Evolutionary conservation across 2,888 invertebrate genomes (phyloP), one percentile per base, ranked within the genome.

Genomic region (Apeira syringaria): DNA sequence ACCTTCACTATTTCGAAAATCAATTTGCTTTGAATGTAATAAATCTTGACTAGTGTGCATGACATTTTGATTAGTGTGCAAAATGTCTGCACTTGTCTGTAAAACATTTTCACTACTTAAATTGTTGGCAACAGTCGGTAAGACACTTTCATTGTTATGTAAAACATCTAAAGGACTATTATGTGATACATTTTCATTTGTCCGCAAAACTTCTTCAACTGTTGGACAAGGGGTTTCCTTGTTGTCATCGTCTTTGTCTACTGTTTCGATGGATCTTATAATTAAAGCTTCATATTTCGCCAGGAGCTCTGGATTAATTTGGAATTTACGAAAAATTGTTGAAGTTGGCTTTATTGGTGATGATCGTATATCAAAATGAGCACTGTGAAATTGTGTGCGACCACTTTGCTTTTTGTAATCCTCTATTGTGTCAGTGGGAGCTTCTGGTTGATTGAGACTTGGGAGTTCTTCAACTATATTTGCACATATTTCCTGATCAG

Each of bases 281-380:
- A 77, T 68, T 66, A 79, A 79, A 26, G 73, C 75, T 46, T 85
- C 77, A 50, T 75, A 80, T 56, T 78, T 80, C 1, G 77, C 69
- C 49, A 86, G 64, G 50, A 83, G 77, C 35, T 81, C 79, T 1
- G 85, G 79, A 47, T 80, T 72, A 11, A 89, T 84, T 66, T 86
- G 87, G 47, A 89, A 85, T 54, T 84, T 87, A 18, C 72, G 71
- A 38, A 87, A 87, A n/a, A 79, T 67, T 7, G 82, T 74, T 0
- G 87, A 77, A 0, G 84, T 77, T 5, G 84, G 68, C 61, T 89
- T 88, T 36, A 89, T 87, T 1, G 88, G 88, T 1, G 88, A 88
- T 1, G 88, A 89, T 42, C 87, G 58, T 30, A 88, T 86, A 53
- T 89, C 87, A 34, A 89, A 89, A 61, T 88, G 87, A 26, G 88